Conservation (phyloP, 1,140 invertebrate species). For the Rhyzopertha dominica region DNA sequence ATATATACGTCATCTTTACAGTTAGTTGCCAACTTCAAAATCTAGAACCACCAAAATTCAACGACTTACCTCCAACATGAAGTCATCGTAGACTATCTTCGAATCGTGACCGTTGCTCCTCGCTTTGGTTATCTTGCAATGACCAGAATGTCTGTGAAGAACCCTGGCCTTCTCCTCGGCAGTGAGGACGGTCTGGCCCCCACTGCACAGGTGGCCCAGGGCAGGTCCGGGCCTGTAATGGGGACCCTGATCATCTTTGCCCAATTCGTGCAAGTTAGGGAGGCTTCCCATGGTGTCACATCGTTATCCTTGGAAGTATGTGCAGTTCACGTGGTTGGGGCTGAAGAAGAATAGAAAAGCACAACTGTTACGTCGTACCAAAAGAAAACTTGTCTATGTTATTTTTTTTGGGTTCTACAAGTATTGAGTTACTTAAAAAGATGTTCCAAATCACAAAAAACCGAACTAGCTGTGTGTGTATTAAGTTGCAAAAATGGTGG, state of each 20-base stretch:
- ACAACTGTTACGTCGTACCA: no score
- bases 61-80: constrained; percentile 46
- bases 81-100: constrained; percentile 47
- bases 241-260: constrained; percentile 41
- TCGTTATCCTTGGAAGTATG: no score
- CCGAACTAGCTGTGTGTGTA: no score
- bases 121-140: constrained; percentile 42
- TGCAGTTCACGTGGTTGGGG: no score
- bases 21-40: not conserved
- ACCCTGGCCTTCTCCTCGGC: constrained; percentile 36
- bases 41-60: not conserved
- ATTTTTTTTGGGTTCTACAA: no score
- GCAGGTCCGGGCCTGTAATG: constrained; percentile 33
- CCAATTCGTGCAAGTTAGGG: constrained; percentile 58
- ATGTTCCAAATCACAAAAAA: no score
- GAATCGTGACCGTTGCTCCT: constrained; percentile 40
- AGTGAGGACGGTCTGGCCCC: constrained; percentile 24
- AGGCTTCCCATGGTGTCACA: constrained; percentile 60
- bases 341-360: no score
- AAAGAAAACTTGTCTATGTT: no score
- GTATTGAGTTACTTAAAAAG: no score
- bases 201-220: constrained; percentile 42
- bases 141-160: constrained; percentile 38
- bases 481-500: no score
- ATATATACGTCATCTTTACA: not conserved